These are phyloP conservation scores for Agrilus planipennis DNA, from an alignment of 1,140 invertebrate species.

Conservation along the genomic window DNA sequence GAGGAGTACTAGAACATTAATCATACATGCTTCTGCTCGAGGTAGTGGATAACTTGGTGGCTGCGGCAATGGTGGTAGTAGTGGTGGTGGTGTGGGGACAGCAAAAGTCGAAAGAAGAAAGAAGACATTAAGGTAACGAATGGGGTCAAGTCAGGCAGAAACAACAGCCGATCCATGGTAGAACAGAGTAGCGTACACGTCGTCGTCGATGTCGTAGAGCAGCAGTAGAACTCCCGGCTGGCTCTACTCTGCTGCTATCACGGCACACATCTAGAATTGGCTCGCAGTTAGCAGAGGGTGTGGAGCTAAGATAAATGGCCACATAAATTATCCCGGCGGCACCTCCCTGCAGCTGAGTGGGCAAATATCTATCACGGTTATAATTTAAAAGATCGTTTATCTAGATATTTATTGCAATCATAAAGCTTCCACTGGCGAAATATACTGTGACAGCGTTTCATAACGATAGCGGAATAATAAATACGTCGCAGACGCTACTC, in stretches of 20 bases:
- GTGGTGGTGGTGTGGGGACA: too few relatives aligned
- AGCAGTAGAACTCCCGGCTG: too few relatives aligned
- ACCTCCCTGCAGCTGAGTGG: slow-evolving; percentile 33
- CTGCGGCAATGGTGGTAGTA: too few relatives aligned
- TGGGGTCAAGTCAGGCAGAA: slow-evolving; percentile 31
- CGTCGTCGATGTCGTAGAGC: too few relatives aligned
- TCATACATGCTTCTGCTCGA: too few relatives aligned
- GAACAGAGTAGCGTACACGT: too few relatives aligned
- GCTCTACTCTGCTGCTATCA: too few relatives aligned
- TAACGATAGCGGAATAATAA: slow-evolving; percentile 21
- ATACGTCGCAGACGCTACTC: too few relatives aligned
- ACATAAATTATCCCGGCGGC: slow-evolving; percentile 31
- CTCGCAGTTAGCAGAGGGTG: slow-evolving; percentile 36
- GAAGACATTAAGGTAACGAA: slow-evolving; percentile 32
- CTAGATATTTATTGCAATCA: slow-evolving; percentile 34
- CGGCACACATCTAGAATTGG: slow-evolving; percentile 34
- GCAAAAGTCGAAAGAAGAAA: slow-evolving; percentile 28
- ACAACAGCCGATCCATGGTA: slow-evolving; percentile 31
- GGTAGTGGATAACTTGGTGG: too few relatives aligned
- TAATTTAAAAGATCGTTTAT: slow-evolving; percentile 36
- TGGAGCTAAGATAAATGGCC: slow-evolving; percentile 35
- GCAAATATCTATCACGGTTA: slow-evolving; percentile 36
- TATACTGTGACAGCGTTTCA: slow-evolving; percentile 26
- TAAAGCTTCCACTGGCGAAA: slow-evolving; percentile 25
- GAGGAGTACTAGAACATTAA: too few relatives aligned